Percentiles rank a stretch among this genome's conserved stretches.
Conservation (phyloP, 2,888 invertebrate genomes). For the Harpalus rubripes region DNA sequence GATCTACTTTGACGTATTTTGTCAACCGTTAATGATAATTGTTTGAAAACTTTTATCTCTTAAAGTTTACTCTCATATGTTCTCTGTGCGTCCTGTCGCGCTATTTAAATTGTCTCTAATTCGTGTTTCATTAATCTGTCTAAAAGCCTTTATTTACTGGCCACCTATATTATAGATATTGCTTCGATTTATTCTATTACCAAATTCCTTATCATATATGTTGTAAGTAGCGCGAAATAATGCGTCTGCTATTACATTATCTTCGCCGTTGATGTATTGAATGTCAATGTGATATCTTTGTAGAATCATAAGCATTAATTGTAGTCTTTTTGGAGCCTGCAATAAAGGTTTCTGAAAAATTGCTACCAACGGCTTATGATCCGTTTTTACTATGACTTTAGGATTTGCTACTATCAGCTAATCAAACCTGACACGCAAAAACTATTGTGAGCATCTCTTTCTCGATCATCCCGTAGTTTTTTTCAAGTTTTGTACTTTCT, state of each 20-base stretch:
- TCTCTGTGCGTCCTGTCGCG: neutral
- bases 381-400: too few species aligned
- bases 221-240: neutral
- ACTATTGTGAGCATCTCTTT: too few species aligned
- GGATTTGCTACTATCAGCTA: too few species aligned
- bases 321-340: constrained; percentile 13
- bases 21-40: constrained; percentile 23
- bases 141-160: neutral
- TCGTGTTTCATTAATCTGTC: constrained; percentile 5
- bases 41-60: constrained; percentile 19
- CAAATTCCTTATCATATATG: neutral
- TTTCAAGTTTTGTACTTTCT: too few species aligned
- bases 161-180: neutral
- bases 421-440: too few species aligned
- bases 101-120: neutral
- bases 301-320: constrained; percentile 6
- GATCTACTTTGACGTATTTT: constrained; percentile 2
- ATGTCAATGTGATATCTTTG: constrained; percentile 13
- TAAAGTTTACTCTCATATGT: constrained; percentile 1
- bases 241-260: constrained; percentile 4
- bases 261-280: constrained; percentile 5
- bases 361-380: too few species aligned
- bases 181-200: neutral
- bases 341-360: constrained; percentile 11
- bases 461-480: too few species aligned